These are phyloP conservation scores for Thryonomys swinderianus DNA, from an alignment of 2,113 vertebrate species.

Conservation along the genomic window DNA sequence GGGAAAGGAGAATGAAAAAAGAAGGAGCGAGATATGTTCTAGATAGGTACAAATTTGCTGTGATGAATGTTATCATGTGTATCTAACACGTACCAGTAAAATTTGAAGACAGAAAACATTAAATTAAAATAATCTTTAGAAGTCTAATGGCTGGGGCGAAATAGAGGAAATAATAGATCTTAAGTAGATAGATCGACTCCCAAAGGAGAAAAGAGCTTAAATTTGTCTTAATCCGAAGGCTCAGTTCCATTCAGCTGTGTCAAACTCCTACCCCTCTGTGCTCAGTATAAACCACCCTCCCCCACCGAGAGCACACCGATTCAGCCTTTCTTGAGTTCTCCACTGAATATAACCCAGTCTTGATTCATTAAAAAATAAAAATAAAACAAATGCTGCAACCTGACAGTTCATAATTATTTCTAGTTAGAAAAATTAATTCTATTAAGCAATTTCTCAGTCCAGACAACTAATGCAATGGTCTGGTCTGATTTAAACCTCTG, in stretches of 20 bases:
- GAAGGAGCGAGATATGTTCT: neutral
- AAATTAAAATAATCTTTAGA: neutral
- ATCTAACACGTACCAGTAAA: neutral
- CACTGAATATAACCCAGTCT: neutral
- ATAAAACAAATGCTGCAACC: neutral
- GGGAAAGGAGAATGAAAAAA: neutral
- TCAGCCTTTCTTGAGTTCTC: neutral
- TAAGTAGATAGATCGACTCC: neutral
- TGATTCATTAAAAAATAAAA: neutral
- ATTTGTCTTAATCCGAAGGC: neutral
- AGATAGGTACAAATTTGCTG: neutral
- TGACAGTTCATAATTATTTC: neutral
- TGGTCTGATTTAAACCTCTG: neutral
- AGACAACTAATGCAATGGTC: neutral
- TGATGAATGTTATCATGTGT: neutral
- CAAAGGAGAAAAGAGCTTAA: neutral
- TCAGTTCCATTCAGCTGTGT: neutral
- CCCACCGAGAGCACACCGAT: neutral
- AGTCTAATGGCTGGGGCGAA: neutral
- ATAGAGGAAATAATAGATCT: neutral
- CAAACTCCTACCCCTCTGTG: neutral
- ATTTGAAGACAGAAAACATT: neutral
- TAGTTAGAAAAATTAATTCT: neutral
- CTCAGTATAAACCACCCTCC: neutral
- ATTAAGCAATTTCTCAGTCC: constrained; percentile 15